These are phyloP conservation scores for Bryconaethiops microstoma DNA, from an alignment of 2,797 vertebrate species.

Conservation along the genomic window DNA sequence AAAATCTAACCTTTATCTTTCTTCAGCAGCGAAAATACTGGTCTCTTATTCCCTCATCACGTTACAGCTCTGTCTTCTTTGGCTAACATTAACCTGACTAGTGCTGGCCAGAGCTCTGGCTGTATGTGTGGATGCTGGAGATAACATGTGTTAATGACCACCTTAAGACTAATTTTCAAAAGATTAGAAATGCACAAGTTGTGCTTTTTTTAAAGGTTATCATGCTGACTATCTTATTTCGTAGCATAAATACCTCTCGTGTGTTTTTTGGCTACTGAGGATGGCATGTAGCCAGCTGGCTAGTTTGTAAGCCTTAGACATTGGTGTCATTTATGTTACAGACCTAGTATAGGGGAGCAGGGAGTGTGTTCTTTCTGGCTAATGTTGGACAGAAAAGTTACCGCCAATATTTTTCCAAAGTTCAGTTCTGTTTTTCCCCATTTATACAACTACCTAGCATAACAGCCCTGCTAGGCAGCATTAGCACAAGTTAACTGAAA, in stretches of 20 bases:
- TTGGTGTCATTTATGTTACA: constrained; percentile 17
- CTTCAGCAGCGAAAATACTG: constrained; percentile 11
- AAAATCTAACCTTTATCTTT: constrained; percentile 9
- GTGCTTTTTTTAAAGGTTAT: background rate
- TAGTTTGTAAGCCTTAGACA: constrained; percentile 44
- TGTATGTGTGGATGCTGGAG: constrained; percentile 48
- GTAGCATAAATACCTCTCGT: constrained; percentile 14
- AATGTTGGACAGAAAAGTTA: background rate
- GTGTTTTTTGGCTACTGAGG: constrained; percentile 32
- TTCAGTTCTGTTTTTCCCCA: background rate
- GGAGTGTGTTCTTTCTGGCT: background rate
- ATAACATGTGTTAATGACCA: background rate
- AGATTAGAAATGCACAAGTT: background rate
- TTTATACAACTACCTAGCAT: constrained; percentile 23
- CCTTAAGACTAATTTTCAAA: background rate
- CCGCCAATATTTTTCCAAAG: background rate
- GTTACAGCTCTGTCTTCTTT: constrained; percentile 58
- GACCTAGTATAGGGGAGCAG: background rate
- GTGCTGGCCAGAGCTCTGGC: constrained; percentile 59
- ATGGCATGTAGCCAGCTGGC: constrained; percentile 47
- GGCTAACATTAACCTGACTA: constrained; percentile 72
- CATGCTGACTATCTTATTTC: background rate
- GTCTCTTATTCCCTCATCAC: constrained; percentile 50
- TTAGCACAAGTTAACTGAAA: constrained; percentile 33
- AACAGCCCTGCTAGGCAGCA: constrained; percentile 11